Conservation (phyloP, 2,888 invertebrate genomes). For the Cerastis rubricosa region DNA sequence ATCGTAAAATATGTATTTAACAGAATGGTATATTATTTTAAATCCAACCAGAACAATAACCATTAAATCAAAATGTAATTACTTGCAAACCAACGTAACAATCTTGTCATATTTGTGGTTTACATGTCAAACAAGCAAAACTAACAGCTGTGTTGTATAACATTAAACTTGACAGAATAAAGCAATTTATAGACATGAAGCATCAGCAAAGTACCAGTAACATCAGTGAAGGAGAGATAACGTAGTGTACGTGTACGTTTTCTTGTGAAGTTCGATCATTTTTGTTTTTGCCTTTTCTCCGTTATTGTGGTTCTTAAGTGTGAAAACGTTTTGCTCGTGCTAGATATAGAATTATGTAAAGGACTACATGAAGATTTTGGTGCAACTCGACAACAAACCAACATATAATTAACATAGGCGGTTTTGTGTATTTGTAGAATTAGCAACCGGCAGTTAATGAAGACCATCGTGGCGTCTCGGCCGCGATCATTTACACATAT, state of each 20-base stretch:
- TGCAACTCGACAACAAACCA: constrained; percentile 42
- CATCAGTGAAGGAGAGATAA: constrained; percentile 67
- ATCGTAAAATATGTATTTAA: constrained; percentile 63
- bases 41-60: constrained; percentile 59
- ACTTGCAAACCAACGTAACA: constrained; percentile 60
- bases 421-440: constrained; percentile 69
- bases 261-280: constrained; percentile 66
- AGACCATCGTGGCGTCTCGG: constrained; percentile 57
- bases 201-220: constrained; percentile 61
- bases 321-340: constrained; percentile 21
- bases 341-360: constrained; percentile 21
- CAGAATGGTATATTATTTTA: constrained; percentile 52
- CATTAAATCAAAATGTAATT: constrained; percentile 65
- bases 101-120: constrained; percentile 65
- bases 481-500: constrained; percentile 61
- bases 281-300: constrained; percentile 66
- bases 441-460: constrained; percentile 68
- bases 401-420: constrained; percentile 62
- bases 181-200: constrained; percentile 60
- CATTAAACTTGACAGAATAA: constrained; percentile 46
- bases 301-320: constrained; percentile 32
- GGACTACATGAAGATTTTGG: constrained; percentile 4
- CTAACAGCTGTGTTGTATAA: constrained; percentile 54
- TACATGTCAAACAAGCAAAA: constrained; percentile 52
- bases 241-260: constrained; percentile 62